Base-by-base conservation (phyloP, 92 coral and sea anemone species). In the Epizoanthus illoricatus region DNA sequence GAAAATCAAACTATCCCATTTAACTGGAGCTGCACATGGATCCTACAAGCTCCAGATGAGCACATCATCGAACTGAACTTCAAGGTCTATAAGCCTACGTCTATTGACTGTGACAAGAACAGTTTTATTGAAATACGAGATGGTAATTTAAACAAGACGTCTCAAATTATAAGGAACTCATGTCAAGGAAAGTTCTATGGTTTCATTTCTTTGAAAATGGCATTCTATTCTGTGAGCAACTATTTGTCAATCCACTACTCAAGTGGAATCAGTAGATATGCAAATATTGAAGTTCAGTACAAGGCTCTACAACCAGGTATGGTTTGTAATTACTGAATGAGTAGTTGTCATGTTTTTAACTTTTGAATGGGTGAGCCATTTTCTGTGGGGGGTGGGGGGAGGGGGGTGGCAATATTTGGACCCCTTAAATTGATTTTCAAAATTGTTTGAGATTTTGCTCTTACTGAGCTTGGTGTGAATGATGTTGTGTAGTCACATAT, bases 281-380 rank as follows among this genome's bases (percentile, higher is more conserved):
- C 81, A 16, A 12, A 20, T 3, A 62, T 76, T 62, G 2, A 10
- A 42, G 69, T 61, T 28, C 21, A 11, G 17, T 76, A 76, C 40
- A 42, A 61, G 65, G 81, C 81, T 41, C 15, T 62, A 20, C 10
- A 76, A 76, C 81, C 81, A 61, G 81, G 81, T 76, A 62, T 19
- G 58, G 54, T 55, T 55, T 54, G 3, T 43, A 6, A 43, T 43
- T 43, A 43, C 47, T 28, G 33, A 28, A 1, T 28, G 33, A 28
- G 33, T 28, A 28, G 33, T 28, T 28, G 33, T 28, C 33, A 28
- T 1, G 33, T 28, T 28, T 28, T 28, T 28, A 28, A 28, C 33
- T 1, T 28, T 28, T 28, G 7, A 43, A 43, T 43, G 5, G 47
- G 47, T 4, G 7, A 42, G 5, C 5, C 3, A n/a, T n/a, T 42